phyloP scores from a whole-genome alignment of 1,140 invertebrate species.

The Akabosia matsudoensis region DNA sequence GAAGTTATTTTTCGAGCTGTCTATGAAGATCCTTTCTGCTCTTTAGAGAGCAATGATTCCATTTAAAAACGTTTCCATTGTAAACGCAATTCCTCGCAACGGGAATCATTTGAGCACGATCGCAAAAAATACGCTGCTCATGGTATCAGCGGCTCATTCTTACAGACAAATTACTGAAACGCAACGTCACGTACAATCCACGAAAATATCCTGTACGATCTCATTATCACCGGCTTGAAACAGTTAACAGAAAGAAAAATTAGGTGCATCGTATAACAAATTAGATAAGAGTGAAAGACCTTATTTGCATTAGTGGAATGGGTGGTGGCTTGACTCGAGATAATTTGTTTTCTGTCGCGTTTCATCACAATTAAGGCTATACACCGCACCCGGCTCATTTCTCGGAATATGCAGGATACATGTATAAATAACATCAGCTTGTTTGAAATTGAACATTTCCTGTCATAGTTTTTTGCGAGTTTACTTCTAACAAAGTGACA shows the following conservation, averaged over 20 bases:
- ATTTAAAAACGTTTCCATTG: neutral
- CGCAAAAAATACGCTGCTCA: neutral
- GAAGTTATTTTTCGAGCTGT: neutral
- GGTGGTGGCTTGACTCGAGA: no score
- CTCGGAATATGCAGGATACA: no score
- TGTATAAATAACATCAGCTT: no score
- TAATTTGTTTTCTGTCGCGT: no score
- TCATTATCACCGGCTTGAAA: neutral
- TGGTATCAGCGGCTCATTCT: neutral
- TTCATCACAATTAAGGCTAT: no score
- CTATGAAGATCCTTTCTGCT: neutral
- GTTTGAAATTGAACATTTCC: no score
- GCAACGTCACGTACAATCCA: neutral
- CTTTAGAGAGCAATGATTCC: neutral
- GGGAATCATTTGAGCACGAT: neutral
- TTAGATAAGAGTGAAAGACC: constrained; percentile 8
- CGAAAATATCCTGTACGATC: neutral
- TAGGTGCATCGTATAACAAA: neutral
- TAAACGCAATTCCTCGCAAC: no score
- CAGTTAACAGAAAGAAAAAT: neutral
- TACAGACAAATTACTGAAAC: neutral
- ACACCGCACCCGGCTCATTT: no score
- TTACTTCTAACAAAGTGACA: no score
- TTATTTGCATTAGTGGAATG: neutral
- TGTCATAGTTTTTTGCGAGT: no score